Base-by-base conservation (phyloP, 2,113 vertebrate species). In the Chaetodon trifascialis region DNA sequence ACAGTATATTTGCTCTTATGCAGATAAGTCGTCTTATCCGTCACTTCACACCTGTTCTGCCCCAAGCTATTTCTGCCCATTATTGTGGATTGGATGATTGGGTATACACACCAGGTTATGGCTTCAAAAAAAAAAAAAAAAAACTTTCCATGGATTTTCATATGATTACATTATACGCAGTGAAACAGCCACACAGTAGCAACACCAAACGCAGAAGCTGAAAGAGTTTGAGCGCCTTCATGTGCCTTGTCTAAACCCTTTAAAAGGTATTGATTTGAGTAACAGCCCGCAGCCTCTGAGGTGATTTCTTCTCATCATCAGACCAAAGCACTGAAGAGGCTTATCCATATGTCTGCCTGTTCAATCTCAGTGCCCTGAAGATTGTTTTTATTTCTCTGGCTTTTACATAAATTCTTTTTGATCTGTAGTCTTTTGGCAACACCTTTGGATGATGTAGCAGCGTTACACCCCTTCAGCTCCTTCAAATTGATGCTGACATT, bases 261-360 rank as follows among this genome's bases (percentile, higher is more conserved):
- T 87, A 86, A 88, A 82, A 64, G 64, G 30, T 80, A 89, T 86
- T 86, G 79, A 88, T 87, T 77, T 76, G 36, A 85, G 56, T 49
- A 76, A 71, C 40, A 79, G 83, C 89, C 83, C 30, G 0, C 7
- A 62, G 79, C 36, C 46, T 76, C 73, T 63, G 69, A 78, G 34
- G 87, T 62, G 63, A 87, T 86, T 84, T 84, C 55, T 80, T 77
- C 67, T 80, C 71, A 85, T 88, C 81, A 52, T 62, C 23, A 4
- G 76, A 82, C 72, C 64, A 21, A 47, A 83, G 49, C 65, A 52
- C 72, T 59, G 74, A 80, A 79, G 73, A 86, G 65, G 52, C 36
- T 44, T 64, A 52, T 87, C 78, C 60, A 59, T 69, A 82, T 63
- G 64, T 62, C 76, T 74, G 60, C 80, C 82, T 83, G 44, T 49